Evolutionary conservation across 2,797 vertebrate genomes (phyloP).

Genomic region (Sebastes melanostomus): DNA sequence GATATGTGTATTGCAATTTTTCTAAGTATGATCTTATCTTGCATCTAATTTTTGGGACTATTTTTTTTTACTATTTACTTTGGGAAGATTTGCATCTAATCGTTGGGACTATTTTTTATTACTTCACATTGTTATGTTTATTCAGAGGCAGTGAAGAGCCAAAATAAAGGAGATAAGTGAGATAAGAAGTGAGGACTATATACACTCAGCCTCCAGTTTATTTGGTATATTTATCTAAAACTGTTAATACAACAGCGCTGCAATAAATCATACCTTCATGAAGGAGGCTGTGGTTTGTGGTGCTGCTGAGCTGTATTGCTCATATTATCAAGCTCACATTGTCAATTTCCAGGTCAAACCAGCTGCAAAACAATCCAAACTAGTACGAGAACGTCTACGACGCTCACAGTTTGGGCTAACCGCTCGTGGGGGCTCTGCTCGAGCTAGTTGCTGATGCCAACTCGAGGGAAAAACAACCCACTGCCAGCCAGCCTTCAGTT

Average conservation of each 20-base stretch:
- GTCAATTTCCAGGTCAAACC: not conserved
- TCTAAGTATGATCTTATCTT: constrained; percentile 19
- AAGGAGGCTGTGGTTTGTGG: not conserved
- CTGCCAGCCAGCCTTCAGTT: not conserved
- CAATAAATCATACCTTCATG: not conserved
- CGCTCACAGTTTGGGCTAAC: not conserved
- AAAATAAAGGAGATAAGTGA: not conserved
- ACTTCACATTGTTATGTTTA: constrained; percentile 12
- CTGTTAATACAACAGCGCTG: not conserved
- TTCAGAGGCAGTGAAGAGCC: not conserved
- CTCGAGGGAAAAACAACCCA: not conserved
- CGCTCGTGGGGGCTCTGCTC: not conserved
- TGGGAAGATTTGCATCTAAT: no score
- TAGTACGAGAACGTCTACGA: not conserved
- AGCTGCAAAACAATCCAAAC: not conserved
- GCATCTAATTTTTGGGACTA: not conserved
- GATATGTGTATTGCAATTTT: not conserved
- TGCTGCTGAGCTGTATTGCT: not conserved
- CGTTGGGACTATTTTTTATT: constrained; percentile 1
- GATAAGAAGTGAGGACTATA: not conserved
- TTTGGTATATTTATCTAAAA: not conserved
- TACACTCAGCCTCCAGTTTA: not conserved
- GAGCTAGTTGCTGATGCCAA: not conserved
- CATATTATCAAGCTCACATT: not conserved
- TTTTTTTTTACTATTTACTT: not conserved